Conservation (phyloP, 1,140 invertebrate genomes). For the Microvelia longipes region DNA sequence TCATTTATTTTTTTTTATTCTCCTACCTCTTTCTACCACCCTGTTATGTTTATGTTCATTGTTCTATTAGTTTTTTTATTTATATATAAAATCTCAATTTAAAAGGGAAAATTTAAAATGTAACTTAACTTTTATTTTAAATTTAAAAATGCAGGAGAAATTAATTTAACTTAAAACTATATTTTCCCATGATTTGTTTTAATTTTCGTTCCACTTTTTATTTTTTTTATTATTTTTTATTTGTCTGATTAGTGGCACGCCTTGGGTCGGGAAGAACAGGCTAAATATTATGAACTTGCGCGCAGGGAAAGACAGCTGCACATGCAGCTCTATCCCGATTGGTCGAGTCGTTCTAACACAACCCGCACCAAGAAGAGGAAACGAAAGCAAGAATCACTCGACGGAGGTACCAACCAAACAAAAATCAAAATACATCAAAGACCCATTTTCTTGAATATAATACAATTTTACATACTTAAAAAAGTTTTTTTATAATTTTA, state of each 20-base stretch:
- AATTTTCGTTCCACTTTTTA: too few relatives aligned
- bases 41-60: too few relatives aligned
- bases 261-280: constrained; percentile 93
- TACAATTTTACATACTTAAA: constrained; percentile 32
- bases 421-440: constrained; percentile 29
- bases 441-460: constrained; percentile 27
- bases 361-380: constrained; percentile 98
- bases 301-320: constrained; percentile 93
- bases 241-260: constrained; percentile 75
- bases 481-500: constrained; percentile 8
- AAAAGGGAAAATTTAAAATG: too few relatives aligned
- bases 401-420: constrained; percentile 56
- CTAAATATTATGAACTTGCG: constrained; percentile 99
- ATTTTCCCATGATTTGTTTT: constrained; percentile 6
- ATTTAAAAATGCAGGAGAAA: too few relatives aligned
- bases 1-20: too few relatives aligned
- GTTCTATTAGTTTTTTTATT: too few relatives aligned
- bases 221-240: too few relatives aligned
- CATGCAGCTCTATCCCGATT: constrained; percentile 97
- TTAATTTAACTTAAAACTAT: too few relatives aligned
- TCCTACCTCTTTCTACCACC: constrained; percentile 2
- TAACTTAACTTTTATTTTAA: too few relatives aligned
- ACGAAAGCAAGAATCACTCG: constrained; percentile 93
- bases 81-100: too few relatives aligned
- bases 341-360: constrained; percentile 95